These are phyloP conservation scores for Dryobates pubescens DNA, from an alignment of 2,797 vertebrate genomes.

Conservation along the genomic window DNA sequence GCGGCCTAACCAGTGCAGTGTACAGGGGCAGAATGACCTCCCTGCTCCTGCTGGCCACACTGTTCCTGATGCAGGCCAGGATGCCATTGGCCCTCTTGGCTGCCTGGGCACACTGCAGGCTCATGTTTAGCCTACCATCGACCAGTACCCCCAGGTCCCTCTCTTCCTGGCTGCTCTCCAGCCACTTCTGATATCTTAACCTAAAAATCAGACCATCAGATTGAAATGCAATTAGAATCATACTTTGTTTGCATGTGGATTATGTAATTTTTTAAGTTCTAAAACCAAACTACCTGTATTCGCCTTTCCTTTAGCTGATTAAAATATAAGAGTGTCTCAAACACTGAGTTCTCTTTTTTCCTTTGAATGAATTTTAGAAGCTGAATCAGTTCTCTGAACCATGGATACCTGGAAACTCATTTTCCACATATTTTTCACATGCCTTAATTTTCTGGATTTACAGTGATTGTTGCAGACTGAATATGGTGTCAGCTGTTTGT, in stretches of 20 bases:
- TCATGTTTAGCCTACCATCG: too few species aligned
- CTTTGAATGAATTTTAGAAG: neutral
- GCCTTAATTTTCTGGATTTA: neutral
- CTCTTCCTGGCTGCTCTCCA: too few species aligned
- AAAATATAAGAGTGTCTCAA: neutral
- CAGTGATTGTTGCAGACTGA: neutral
- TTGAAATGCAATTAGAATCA: too few species aligned
- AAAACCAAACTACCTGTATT: neutral
- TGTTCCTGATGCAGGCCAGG: too few species aligned
- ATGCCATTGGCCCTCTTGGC: too few species aligned
- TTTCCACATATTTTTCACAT: neutral
- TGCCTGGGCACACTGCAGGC: too few species aligned
- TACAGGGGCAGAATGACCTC: too few species aligned
- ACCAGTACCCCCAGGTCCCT: too few species aligned
- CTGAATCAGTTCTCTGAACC: neutral
- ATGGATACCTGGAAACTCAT: accelerated
- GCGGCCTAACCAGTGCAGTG: too few species aligned
- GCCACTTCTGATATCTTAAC: too few species aligned
- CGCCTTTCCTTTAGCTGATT: neutral
- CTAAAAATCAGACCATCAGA: too few species aligned
- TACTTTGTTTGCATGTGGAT: neutral
- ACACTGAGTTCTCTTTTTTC: neutral
- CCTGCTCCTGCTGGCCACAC: too few species aligned
- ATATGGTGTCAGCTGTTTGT: neutral
- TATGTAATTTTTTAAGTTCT: neutral